Percentiles rank a stretch among this genome's conserved stretches.
Conservation (phyloP, 2,888 invertebrate species). For the Cheilosia soror region DNA sequence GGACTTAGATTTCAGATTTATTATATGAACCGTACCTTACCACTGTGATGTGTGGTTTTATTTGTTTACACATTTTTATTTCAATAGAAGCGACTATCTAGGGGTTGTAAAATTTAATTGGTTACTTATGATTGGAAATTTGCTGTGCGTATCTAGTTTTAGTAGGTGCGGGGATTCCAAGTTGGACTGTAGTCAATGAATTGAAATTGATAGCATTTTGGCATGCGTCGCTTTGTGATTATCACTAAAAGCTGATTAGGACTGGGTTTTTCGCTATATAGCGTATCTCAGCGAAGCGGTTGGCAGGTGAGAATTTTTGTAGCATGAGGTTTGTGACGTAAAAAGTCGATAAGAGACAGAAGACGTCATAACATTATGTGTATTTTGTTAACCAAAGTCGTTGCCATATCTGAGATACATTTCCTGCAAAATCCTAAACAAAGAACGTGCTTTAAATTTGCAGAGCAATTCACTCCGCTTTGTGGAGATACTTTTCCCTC, state of each 20-base stretch:
- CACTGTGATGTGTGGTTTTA: conserved; percentile 7
- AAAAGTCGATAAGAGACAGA: no score
- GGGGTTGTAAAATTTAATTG: conserved; percentile 37
- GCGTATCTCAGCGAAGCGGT: no score
- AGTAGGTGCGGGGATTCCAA: neutral
- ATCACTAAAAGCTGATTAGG: conserved; percentile 6
- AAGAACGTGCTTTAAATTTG: no score
- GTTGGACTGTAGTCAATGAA: conserved; percentile 12
- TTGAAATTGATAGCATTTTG: neutral
- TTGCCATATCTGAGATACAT: no score
- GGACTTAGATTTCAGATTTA: conserved; percentile 35
- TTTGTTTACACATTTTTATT: conserved; percentile 15
- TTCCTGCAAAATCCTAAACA: no score
- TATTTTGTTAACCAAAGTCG: no score
- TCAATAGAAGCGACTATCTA: conserved; percentile 18
- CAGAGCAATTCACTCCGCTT: no score
- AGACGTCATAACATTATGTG: no score
- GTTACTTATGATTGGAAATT: conserved; percentile 42
- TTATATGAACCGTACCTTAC: conserved; percentile 13
- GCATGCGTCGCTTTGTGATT: neutral
- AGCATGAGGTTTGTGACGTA: no score
- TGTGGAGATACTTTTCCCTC: no score
- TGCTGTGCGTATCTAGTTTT: conserved; percentile 15
- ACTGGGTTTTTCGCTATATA: neutral
- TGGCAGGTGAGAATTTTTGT: no score